These are phyloP conservation scores for Scleropages formosus DNA, from an alignment of 2,797 vertebrate genomes.

Conservation along the genomic window DNA sequence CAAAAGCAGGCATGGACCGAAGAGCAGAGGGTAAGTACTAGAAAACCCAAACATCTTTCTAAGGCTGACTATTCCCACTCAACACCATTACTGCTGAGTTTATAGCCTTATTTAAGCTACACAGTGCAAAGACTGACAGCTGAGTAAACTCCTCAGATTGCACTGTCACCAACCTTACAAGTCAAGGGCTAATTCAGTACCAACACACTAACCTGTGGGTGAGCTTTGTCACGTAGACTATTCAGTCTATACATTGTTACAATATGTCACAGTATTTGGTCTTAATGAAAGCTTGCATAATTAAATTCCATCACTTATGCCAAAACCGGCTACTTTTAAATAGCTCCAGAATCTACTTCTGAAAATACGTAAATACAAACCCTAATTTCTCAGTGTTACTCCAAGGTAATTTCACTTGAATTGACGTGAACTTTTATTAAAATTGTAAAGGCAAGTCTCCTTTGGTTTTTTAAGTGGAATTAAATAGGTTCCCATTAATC, in stretches of 20 bases:
- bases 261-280: not conserved
- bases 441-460: not conserved
- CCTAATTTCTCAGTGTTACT: not conserved
- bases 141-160: no score
- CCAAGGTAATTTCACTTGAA: not conserved
- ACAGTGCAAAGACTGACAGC: no score
- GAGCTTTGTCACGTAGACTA: not conserved
- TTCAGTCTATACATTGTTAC: not conserved
- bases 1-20: no score
- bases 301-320: not conserved
- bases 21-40: no score
- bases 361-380: constrained; percentile 3
- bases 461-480: not conserved
- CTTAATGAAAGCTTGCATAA: not conserved
- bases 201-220: no score
- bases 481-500: constrained; percentile 18
- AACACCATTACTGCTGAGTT: no score
- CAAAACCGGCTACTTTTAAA: not conserved
- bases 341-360: not conserved
- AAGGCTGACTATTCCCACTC: no score
- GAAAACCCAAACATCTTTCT: no score
- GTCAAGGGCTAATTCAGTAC: not conserved
- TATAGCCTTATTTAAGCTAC: no score
- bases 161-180: not conserved
- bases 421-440: constrained; percentile 21